Percentiles rank a stretch among this genome's conserved stretches.
Evolutionary conservation across 2,797 vertebrate genomes (phyloP).

Genomic region (Xenops minutus): DNA sequence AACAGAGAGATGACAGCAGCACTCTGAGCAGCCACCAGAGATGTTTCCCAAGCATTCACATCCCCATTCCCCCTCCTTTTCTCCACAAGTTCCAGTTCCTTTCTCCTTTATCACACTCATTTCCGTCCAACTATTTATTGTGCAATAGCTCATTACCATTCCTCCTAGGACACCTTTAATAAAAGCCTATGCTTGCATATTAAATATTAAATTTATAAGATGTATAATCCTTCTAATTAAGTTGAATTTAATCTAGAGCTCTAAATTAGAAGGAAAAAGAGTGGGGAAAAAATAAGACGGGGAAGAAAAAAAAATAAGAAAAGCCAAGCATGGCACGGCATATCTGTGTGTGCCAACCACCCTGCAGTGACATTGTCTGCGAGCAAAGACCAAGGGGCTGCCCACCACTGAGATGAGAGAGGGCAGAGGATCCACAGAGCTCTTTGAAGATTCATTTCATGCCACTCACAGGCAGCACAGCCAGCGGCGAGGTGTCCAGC

Average conservation of each 20-base stretch:
- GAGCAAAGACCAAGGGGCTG: neutral
- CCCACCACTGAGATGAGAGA: neutral
- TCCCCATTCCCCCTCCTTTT: neutral
- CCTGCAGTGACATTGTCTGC: neutral
- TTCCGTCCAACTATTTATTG: conserved; percentile 57
- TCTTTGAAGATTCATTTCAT: conserved; percentile 31
- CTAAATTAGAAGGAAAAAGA: conserved; percentile 49
- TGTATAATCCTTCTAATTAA: conserved; percentile 74
- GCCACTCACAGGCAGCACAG: neutral
- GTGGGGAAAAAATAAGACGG: neutral
- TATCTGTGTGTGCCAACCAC: neutral
- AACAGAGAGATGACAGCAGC: neutral
- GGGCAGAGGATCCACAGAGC: neutral
- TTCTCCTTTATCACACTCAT: conserved; percentile 23
- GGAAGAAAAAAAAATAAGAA: neutral
- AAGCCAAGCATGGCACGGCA: neutral
- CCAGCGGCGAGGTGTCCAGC: neutral
- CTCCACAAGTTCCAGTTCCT: conserved; percentile 4
- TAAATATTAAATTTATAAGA: conserved; percentile 76
- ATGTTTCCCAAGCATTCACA: neutral
- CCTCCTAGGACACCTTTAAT: conserved; percentile 69
- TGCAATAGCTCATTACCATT: conserved; percentile 65
- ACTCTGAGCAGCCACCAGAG: neutral
- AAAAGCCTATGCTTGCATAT: conserved; percentile 70
- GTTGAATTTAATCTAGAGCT: conserved; percentile 64